phyloP scores from a whole-genome alignment of 1,140 invertebrate species.

The Hestina assimilis region DNA sequence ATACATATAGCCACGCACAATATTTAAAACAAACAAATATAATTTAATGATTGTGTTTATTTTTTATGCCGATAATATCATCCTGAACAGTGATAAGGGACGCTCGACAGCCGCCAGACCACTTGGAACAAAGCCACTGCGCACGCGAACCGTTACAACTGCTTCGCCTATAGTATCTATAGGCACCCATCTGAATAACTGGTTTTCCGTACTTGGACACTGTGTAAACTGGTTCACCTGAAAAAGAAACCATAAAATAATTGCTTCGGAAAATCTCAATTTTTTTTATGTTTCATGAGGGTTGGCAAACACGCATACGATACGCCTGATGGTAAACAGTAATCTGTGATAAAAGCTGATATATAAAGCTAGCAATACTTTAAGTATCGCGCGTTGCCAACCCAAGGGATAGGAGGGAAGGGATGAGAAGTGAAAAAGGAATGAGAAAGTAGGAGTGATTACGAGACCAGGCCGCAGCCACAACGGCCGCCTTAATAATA shows the following conservation, averaged over 20 bases:
- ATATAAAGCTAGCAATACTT: too few species aligned
- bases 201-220: conserved; percentile 16
- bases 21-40: not conserved
- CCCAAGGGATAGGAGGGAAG: too few species aligned
- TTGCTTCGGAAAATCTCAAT: too few species aligned
- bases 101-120: conserved; percentile 22
- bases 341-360: too few species aligned
- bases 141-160: not conserved
- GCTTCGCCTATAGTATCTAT: conserved; percentile 18
- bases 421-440: too few species aligned
- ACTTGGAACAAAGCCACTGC: conserved; percentile 18
- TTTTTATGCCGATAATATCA: conserved; percentile 18
- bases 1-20: not conserved
- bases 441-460: too few species aligned
- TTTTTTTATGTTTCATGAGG: too few species aligned
- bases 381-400: too few species aligned
- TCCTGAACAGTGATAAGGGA: conserved; percentile 25
- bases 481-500: too few species aligned
- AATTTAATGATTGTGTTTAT: conserved; percentile 11
- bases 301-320: too few species aligned
- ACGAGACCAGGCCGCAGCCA: too few species aligned
- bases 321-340: too few species aligned
- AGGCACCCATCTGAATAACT: conserved; percentile 11
- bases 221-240: conserved; percentile 3
- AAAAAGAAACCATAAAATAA: not conserved